These are phyloP conservation scores for Bombus impatiens DNA, from an alignment of 1,140 invertebrate genomes.

Conservation along the genomic window DNA sequence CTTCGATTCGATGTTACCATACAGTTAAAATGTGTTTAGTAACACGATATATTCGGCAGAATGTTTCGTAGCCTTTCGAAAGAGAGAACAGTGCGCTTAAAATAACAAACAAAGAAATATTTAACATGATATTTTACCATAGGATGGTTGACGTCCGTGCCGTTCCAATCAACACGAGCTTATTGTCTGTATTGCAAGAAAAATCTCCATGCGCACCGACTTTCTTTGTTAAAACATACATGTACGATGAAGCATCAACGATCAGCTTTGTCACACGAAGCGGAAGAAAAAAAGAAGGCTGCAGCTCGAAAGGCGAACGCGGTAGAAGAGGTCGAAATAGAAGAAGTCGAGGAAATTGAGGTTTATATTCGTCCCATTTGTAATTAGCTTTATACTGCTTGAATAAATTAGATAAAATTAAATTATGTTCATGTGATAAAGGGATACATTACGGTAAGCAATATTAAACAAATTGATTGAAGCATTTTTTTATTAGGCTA, in stretches of 20 bases:
- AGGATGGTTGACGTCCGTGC: conserved; percentile 84
- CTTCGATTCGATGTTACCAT: conserved; percentile 10
- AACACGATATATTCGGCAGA: neutral
- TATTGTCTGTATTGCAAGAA: conserved; percentile 84
- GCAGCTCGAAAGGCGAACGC: conserved; percentile 33
- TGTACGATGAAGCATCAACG: conserved; percentile 84
- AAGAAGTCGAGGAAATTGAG: conserved; percentile 37
- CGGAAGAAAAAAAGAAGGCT: conserved; percentile 57
- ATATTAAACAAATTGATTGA: neutral
- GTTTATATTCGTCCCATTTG: conserved; percentile 6
- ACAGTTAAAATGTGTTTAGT: conserved; percentile 26
- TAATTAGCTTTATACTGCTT: neutral
- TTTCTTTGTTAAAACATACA: conserved; percentile 84
- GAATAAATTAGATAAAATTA: neutral
- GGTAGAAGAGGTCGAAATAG: conserved; percentile 53
- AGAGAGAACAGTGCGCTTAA: neutral
- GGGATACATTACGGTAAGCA: neutral
- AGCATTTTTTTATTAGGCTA: conserved; percentile 14
- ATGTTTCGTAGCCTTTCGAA: neutral
- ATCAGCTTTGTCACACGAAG: conserved; percentile 77
- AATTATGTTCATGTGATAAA: neutral
- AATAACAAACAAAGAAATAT: conserved; percentile 1
- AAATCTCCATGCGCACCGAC: conserved; percentile 84
- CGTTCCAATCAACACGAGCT: conserved; percentile 82
- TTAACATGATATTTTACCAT: conserved; percentile 40